Base-by-base conservation (phyloP, 2,888 invertebrate genomes). In the Limnephilus marmoratus region DNA sequence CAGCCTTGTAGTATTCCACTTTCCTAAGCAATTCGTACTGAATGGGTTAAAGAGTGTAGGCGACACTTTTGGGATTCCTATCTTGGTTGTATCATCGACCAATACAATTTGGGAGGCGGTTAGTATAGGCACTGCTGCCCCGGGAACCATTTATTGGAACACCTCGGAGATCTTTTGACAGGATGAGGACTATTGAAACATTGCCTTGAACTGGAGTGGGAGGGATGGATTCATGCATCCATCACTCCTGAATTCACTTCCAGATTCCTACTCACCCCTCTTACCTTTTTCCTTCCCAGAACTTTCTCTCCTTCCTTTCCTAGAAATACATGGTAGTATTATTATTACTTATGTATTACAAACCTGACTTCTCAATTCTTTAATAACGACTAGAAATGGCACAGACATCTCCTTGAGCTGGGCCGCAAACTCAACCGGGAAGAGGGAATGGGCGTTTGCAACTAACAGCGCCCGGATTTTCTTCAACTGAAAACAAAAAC, bases 351-450 rank as follows among this genome's bases (percentile, higher is more conserved):
- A 68, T 68, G 53, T n/a, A 68, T 68, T 68, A 85, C 85, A 45
- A 3, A 96, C 96, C 96, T 98, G 98, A 94, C 99, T 99, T 94
- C 99, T 97, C 13, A 99, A 96, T 95, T 99, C 99, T 96, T 98
- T 98, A 94, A 98, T 97, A 93, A 98, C 97, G 93, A 97, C 97
- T 93, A 98, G 97, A 94, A 99, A 97, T 45, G 98, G 97, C 94
- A 98, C 97, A 90, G 98, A 98, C 92, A 99, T 95, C 93, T 97
- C 97, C 94, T 98, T 98, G 92, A 99, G 96, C 94, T 97, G 97
- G 91, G 97, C 97, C 92, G 96, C 96, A 95, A 99, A 99, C 94
- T 98, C 97, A 49, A 95, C 95, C 24, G 97, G 97, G 94, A 96
- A 97, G 94, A 96, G 96, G 2, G 95, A 95, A 93, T 97, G 96